Evolutionary conservation across 2,113 vertebrate species (phyloP).

Genomic region (Vombatus ursinus): DNA sequence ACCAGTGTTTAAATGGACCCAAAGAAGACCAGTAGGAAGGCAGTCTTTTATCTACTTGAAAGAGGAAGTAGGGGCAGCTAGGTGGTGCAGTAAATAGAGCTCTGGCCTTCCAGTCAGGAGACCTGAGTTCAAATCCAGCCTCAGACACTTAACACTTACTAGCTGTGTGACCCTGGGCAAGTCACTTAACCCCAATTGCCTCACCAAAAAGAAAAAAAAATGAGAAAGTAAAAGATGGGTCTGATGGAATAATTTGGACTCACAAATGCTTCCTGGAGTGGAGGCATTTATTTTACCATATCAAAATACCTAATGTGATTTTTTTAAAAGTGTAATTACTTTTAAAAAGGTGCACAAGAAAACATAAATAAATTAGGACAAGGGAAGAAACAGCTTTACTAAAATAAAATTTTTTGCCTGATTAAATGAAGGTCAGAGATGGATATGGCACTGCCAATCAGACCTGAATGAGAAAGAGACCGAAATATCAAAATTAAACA

Average conservation of each 20-base stretch:
- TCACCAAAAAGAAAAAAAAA: too few species aligned
- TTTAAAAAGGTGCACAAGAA: slow-evolving; percentile 56
- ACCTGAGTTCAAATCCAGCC: too few species aligned
- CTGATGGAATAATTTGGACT: neutral
- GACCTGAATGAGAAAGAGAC: slow-evolving; percentile 40
- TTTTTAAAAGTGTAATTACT: slow-evolving; percentile 60
- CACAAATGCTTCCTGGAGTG: slow-evolving; percentile 11
- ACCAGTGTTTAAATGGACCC: slow-evolving; percentile 1
- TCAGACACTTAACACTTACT: too few species aligned
- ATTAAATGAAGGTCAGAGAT: slow-evolving; percentile 56
- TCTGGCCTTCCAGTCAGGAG: too few species aligned
- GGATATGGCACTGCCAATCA: neutral
- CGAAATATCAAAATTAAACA: slow-evolving; percentile 65
- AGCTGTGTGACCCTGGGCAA: too few species aligned
- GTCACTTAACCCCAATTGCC: too few species aligned
- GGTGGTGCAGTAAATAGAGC: too few species aligned
- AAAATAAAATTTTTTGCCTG: neutral
- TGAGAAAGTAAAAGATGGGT: too few species aligned
- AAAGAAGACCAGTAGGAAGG: neutral
- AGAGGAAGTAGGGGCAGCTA: neutral
- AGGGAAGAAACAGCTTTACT: slow-evolving; percentile 34
- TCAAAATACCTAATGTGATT: slow-evolving; percentile 41
- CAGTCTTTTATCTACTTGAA: slow-evolving; percentile 40
- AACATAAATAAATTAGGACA: slow-evolving; percentile 53
- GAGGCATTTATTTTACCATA: slow-evolving; percentile 36